Evolutionary conservation across 2,113 vertebrate species (phyloP), one percentile per base, ranked within the genome.

Genomic region (Synodontis membranacea): DNA sequence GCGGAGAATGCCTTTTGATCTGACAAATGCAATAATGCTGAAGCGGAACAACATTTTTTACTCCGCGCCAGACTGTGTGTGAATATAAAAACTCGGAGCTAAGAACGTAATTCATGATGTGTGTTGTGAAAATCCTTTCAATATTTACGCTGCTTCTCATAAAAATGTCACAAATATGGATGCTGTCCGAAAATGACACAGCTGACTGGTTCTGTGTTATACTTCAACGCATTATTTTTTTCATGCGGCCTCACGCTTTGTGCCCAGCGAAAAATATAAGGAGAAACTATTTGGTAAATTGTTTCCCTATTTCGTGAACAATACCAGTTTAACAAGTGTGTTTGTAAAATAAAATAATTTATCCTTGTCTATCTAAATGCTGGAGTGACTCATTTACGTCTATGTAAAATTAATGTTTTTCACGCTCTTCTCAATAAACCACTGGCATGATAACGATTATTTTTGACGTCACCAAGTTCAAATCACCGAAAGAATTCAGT

Each of bases 361-460:
- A 39, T 84, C 46, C 52, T 60, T 46, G n/a, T 75, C 64, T 50
- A 21, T 76, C 44, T 52, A 76, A 80, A 72, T 84, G 48, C 44
- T 62, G 39, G 23, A 82, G 37, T 86, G 58, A 37, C 17, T 80
- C 31, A 72, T 58, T 15, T 86, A 50, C 44, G 17, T 84, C n/a
- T 46, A 34, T 85, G 66, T 75, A 75, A 31, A 66, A 56, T 28
- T 21, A n/a, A 23, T 85, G 39, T 70, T 80, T 17, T 58, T 82
- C 42, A 83, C 17, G 48, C 37, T 17, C 50, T 37, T 82, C 39
- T 80, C 31, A 87, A 74, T 87, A 89, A 87, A 87, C 78, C 50
- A 85, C 62, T 78, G 15, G 39, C 39, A 25, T 78, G 31, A 78
- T 62, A 81, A 37, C 2, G 25, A 46, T 21, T 28, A 39, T 5